Percentiles rank a stretch among this genome's conserved stretches.
These are phyloP conservation scores for Syngnathus acus DNA, from an alignment of 2,797 vertebrate species.

Conservation along the genomic window DNA sequence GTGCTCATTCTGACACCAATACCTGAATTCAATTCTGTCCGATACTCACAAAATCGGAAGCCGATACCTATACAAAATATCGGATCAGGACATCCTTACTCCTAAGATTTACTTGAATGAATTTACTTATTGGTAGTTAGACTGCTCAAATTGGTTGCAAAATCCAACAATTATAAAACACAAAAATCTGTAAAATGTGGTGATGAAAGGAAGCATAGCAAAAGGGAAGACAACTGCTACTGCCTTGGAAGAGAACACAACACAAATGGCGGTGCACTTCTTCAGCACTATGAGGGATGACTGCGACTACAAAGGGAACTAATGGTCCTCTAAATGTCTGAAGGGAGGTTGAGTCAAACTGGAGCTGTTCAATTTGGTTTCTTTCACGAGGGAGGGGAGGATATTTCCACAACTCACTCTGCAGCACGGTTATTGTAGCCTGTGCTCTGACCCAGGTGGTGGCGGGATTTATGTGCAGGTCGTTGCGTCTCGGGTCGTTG, in stretches of 20 bases:
- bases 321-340: conserved; percentile 24
- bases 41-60: too few species aligned
- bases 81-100: too few species aligned
- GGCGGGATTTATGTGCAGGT: conserved; percentile 90
- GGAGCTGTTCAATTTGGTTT: conserved; percentile 10
- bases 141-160: neutral
- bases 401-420: conserved; percentile 84
- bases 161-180: neutral
- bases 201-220: neutral
- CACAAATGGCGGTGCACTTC: conserved; percentile 12
- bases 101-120: neutral
- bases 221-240: conserved; percentile 8
- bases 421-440: conserved; percentile 91
- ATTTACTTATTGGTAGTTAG: neutral
- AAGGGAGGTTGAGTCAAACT: conserved; percentile 35
- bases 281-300: conserved; percentile 21
- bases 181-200: neutral
- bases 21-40: too few species aligned
- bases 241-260: conserved; percentile 9
- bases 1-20: too few species aligned
- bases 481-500: conserved; percentile 91
- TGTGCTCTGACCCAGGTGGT: conserved; percentile 96
- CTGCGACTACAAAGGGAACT: conserved; percentile 32
- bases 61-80: too few species aligned
- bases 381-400: conserved; percentile 13